These are phyloP conservation scores for Rotaria socialis DNA, from an alignment of 2,888 invertebrate species.

Conservation along the genomic window DNA sequence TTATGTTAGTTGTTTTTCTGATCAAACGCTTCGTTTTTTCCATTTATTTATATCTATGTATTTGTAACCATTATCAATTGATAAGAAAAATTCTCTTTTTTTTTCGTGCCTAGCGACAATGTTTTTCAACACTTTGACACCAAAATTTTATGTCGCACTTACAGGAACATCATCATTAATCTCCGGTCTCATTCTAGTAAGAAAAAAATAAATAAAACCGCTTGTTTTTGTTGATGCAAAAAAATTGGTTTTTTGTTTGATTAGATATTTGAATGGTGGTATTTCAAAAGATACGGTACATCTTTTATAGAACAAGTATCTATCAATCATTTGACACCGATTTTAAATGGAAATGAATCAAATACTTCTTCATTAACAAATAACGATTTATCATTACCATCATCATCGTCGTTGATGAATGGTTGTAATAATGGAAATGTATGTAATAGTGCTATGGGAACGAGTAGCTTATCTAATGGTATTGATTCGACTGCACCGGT, in stretches of 20 bases:
- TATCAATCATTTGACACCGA: slow-evolving; percentile 67
- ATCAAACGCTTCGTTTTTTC: not conserved
- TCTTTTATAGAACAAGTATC: slow-evolving; percentile 95
- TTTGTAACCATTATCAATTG: not conserved
- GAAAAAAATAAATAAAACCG: not conserved
- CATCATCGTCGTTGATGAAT: not conserved
- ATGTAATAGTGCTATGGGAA: not conserved
- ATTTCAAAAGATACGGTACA: slow-evolving; percentile 93
- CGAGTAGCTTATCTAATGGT: not conserved
- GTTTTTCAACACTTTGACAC: slow-evolving; percentile 88
- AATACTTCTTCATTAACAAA: not conserved
- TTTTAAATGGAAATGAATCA: slow-evolving; percentile 14
- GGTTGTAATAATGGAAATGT: slow-evolving; percentile 9
- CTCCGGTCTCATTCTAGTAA: slow-evolving; percentile 73
- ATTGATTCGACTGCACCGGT: slow-evolving; percentile 9
- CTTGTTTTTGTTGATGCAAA: not conserved
- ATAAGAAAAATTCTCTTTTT: not conserved
- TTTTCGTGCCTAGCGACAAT: slow-evolving; percentile 66
- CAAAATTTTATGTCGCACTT: slow-evolving; percentile 94
- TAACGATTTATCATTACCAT: not conserved
- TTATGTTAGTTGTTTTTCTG: not conserved
- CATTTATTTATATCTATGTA: not conserved
- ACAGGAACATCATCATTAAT: slow-evolving; percentile 95
- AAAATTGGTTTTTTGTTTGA: slow-evolving; percentile 48
- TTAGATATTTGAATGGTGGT: slow-evolving; percentile 94